Conservation (phyloP, 1,140 invertebrate species). For the Chrysomallon squamiferum region DNA sequence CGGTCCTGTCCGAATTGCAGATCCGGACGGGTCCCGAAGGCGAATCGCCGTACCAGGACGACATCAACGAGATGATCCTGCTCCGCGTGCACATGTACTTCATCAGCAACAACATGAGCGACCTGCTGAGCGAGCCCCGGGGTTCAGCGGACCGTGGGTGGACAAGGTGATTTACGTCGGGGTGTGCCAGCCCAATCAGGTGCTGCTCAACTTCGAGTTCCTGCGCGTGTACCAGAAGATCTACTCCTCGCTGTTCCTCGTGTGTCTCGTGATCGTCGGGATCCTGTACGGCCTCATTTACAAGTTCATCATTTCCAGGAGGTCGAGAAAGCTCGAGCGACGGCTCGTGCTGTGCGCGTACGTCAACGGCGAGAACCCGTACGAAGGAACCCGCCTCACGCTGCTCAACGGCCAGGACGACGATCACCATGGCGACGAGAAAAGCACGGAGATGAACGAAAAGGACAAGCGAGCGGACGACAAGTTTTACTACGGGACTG, state of each 20-base stretch:
- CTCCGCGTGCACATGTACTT: neutral
- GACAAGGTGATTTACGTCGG: conserved; percentile 16
- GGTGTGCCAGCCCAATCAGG: conserved; percentile 18
- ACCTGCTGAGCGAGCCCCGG: neutral
- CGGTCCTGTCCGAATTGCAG: neutral
- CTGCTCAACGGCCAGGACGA: conserved; percentile 17
- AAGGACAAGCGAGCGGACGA: too few relatives aligned
- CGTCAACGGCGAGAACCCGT: conserved; percentile 31
- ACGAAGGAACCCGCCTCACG: conserved; percentile 19
- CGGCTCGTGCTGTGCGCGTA: conserved; percentile 32
- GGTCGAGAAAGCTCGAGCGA: conserved; percentile 24
- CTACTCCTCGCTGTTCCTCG: conserved; percentile 37
- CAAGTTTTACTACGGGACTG: too few relatives aligned
- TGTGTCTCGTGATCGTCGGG: conserved; percentile 41
- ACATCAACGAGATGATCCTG: neutral
- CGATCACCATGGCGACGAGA: conserved; percentile 13
- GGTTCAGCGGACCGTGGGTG: neutral
- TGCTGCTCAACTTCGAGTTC: conserved; percentile 20
- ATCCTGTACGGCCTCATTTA: conserved; percentile 39
- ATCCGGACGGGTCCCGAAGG: neutral
- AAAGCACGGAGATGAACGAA: neutral
- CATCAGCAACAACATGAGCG: neutral
- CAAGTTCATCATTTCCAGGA: conserved; percentile 23
- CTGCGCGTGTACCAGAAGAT: conserved; percentile 31
- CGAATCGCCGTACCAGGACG: neutral